phyloP scores from a whole-genome alignment of 2,113 vertebrate genomes.

The Rallus limicola region DNA sequence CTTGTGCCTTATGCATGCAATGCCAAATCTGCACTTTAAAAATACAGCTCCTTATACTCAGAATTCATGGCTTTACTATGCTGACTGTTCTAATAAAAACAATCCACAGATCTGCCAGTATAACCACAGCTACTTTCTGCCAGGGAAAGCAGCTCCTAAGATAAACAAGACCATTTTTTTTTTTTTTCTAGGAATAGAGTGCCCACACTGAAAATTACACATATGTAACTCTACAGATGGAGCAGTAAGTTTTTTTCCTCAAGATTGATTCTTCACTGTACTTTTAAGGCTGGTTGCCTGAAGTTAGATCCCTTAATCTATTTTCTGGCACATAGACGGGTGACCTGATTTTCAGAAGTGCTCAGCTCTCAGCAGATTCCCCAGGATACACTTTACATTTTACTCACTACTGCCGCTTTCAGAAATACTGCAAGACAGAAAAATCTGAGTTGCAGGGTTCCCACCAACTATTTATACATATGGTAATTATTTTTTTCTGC shows the following conservation, averaged over 20 bases:
- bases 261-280: background rate
- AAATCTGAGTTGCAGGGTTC: background rate
- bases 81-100: background rate
- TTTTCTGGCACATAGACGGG: background rate
- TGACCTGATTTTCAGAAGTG: background rate
- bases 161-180: background rate
- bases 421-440: background rate
- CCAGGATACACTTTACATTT: background rate
- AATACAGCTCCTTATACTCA: background rate
- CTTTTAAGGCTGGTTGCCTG: background rate
- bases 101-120: background rate
- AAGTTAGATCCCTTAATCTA: background rate
- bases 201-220: background rate
- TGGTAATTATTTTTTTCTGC: background rate
- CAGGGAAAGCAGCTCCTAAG: background rate
- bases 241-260: background rate
- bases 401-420: background rate
- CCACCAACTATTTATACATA: background rate
- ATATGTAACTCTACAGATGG: background rate
- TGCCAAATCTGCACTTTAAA: background rate
- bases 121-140: background rate
- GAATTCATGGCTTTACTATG: background rate
- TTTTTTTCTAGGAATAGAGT: background rate
- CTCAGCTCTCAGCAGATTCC: background rate
- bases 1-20: background rate